phyloP scores from a whole-genome alignment of 2,797 vertebrate species.

The Tadarida brasiliensis region DNA sequence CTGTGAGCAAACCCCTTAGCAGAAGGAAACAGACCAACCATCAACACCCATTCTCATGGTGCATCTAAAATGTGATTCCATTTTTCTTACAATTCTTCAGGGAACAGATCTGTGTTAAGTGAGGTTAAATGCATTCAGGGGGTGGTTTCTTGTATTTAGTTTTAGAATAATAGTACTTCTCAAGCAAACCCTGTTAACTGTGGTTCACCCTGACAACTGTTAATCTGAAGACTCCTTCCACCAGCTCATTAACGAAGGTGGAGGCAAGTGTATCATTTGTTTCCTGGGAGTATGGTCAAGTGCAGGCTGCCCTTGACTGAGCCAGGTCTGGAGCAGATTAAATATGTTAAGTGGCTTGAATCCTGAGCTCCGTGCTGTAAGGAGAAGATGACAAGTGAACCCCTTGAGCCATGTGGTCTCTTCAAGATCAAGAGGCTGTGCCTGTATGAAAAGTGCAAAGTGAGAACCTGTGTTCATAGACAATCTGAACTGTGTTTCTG shows the following conservation, averaged over 20 bases:
- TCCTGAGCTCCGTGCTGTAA: slow-evolving; percentile 42
- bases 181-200: not conserved
- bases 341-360: not conserved
- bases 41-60: not conserved
- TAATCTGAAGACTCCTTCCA: not conserved
- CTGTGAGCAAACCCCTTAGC: not conserved
- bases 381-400: slow-evolving; percentile 9
- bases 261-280: slow-evolving; percentile 26
- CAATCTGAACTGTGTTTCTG: slow-evolving; percentile 71
- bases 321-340: not conserved
- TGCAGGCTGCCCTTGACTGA: not conserved
- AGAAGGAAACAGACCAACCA: not conserved
- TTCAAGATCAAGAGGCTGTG: slow-evolving; percentile 51
- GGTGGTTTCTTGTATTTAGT: slow-evolving; percentile 37
- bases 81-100: slow-evolving; percentile 49
- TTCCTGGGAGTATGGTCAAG: slow-evolving; percentile 37
- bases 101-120: not conserved
- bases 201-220: slow-evolving; percentile 18
- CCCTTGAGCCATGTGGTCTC: slow-evolving; percentile 63
- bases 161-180: slow-evolving; percentile 12
- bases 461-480: slow-evolving; percentile 72
- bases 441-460: slow-evolving; percentile 66
- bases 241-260: not conserved
- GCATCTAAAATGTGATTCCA: slow-evolving; percentile 61
- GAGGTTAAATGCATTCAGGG: not conserved